These are phyloP conservation scores for Gallinago paraguaiae DNA, from an alignment of 2,113 vertebrate genomes.

Conservation along the genomic window DNA sequence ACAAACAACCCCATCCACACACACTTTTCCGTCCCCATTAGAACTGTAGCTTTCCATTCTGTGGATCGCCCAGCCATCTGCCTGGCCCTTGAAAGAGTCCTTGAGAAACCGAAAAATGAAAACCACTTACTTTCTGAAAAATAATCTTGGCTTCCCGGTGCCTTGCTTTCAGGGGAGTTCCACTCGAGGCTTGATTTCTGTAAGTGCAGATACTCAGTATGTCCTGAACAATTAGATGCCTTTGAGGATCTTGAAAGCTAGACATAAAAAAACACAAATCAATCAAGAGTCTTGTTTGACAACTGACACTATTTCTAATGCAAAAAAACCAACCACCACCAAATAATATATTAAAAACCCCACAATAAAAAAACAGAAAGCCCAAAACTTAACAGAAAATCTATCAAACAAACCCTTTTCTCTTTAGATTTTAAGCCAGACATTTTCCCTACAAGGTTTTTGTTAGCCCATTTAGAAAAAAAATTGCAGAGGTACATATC, in stretches of 20 bases:
- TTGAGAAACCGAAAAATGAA: constrained; percentile 57
- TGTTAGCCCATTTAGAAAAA: not conserved
- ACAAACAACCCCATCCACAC: not conserved
- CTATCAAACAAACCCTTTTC: not conserved
- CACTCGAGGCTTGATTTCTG: constrained; percentile 44
- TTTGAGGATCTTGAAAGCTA: constrained; percentile 44
- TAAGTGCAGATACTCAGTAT: constrained; percentile 38
- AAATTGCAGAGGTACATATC: not conserved
- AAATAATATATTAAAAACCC: not conserved
- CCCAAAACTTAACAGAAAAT: not conserved
- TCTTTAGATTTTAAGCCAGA: not conserved
- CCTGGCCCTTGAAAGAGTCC: constrained; percentile 52
- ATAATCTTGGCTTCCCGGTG: constrained; percentile 40
- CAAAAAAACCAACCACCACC: not conserved
- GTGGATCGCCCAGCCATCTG: constrained; percentile 38
- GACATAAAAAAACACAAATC: not conserved
- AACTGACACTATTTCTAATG: constrained; percentile 6
- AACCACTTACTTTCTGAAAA: constrained; percentile 63
- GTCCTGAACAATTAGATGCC: constrained; percentile 53
- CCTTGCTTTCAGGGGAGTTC: constrained; percentile 54
- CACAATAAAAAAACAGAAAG: not conserved
- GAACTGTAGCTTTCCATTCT: constrained; percentile 16
- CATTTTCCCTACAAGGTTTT: not conserved
- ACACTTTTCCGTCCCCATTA: not conserved
- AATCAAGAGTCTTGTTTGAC: constrained; percentile 33